A percentile compares a stretch with the other conserved stretches of the same genome.
Evolutionary conservation across 2,113 vertebrate species (phyloP).

Genomic region (Oxygymnocypris stewartii): DNA sequence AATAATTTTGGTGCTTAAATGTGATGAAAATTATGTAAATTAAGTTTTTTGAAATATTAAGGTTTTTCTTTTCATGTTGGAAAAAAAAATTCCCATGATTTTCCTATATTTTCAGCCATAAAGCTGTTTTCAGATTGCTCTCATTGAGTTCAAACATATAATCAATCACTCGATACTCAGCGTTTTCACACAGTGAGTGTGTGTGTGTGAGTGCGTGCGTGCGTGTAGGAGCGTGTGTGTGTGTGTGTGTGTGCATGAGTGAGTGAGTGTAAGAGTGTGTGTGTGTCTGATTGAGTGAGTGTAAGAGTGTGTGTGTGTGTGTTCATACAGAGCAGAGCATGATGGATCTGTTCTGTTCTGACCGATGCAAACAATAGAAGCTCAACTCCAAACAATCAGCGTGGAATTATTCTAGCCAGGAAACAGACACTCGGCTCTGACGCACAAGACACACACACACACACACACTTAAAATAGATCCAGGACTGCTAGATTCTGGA

Average conservation of each 20-base stretch:
- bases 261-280: too few relatives aligned
- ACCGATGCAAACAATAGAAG: slow-evolving; percentile 79
- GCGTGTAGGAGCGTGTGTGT: too few relatives aligned
- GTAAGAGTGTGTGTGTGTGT: not conserved
- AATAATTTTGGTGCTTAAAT: too few relatives aligned
- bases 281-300: too few relatives aligned
- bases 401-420: slow-evolving; percentile 85
- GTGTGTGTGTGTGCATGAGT: not conserved
- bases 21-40: too few relatives aligned
- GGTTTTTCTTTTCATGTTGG: too few relatives aligned
- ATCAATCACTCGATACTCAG: not conserved
- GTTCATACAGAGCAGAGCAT: slow-evolving; percentile 41
- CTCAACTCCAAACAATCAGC: slow-evolving; percentile 85
- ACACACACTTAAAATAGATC: slow-evolving; percentile 80
- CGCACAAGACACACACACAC: slow-evolving; percentile 77
- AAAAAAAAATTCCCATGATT: too few relatives aligned
- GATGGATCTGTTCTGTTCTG: slow-evolving; percentile 76
- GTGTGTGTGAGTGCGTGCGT: not conserved
- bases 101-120: too few relatives aligned
- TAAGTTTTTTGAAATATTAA: too few relatives aligned
- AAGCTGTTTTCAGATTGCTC: too few relatives aligned
- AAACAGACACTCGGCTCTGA: slow-evolving; percentile 82
- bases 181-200: too few relatives aligned
- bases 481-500: not conserved
- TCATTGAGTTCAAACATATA: not conserved